Evolutionary conservation across 2,888 invertebrate species (phyloP).

Genomic region (Meiosimyza decipiens): DNA sequence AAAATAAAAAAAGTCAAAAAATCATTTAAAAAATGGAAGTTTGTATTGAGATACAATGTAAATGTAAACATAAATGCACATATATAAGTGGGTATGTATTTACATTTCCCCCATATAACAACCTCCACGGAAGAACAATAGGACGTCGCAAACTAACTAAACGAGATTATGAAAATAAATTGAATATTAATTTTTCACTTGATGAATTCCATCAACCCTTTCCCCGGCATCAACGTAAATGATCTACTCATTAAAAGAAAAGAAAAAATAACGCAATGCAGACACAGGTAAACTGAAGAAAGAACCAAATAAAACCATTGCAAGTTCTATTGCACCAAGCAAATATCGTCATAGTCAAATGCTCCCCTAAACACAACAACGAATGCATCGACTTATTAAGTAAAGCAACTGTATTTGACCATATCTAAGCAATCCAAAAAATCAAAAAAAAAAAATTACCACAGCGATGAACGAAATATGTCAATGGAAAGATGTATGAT

Average conservation of each 20-base stretch:
- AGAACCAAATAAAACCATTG: no score
- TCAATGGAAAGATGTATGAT: slow-evolving; percentile 17
- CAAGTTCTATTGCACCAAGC: no score
- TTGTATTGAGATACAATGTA: no score
- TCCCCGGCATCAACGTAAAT: no score
- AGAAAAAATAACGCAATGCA: background rate
- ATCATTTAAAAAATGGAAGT: no score
- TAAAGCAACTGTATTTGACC: background rate
- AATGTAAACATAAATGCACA: no score
- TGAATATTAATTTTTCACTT: slow-evolving; percentile 25
- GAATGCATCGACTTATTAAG: background rate
- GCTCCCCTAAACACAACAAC: background rate
- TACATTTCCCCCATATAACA: no score
- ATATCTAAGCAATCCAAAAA: background rate
- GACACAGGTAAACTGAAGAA: background rate
- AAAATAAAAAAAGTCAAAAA: background rate
- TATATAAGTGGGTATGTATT: no score
- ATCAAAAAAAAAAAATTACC: slow-evolving; percentile 14
- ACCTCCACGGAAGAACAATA: background rate
- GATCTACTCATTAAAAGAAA: background rate
- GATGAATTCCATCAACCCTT: background rate
- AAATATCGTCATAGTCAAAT: background rate
- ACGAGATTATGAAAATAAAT: slow-evolving; percentile 30
- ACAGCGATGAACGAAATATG: slow-evolving; percentile 8
- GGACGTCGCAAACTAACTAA: background rate